Base-by-base conservation (phyloP, 2,113 vertebrate genomes). In the Corythornis vintsioides region DNA sequence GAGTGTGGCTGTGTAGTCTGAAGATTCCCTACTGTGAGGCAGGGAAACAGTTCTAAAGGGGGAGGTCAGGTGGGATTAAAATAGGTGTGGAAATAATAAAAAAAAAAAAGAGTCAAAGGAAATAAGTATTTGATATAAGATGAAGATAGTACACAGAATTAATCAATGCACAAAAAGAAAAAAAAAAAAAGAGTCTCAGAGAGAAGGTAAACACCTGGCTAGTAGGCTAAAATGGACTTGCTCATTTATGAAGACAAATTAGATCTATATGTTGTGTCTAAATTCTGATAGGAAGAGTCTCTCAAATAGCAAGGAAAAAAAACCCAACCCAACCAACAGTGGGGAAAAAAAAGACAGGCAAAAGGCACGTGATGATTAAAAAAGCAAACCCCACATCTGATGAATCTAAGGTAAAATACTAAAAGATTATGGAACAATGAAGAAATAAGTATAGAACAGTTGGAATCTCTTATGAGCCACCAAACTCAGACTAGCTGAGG, bases 311-410 rank as follows among this genome's bases (percentile, higher is more conserved):
- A 33, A 33, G 38, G 38, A 9, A 38, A 42, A 20, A 69, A 72
- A 40, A 33, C 24, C 20, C 31, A 38, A 38, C 38, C 38, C 38
- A 38, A 38, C 5, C 38, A 29, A n/a, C 9, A 70, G 19, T 45
- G 26, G 6, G 5, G 5, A 64, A 72, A 61, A 80, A 81, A 87
- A 45, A 73, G 35, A 13, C 0, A 1, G 0, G 2, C 19, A 80
- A 92, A 56, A 83, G 3, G 25, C 2, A 56, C 1, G 6, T 16
- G 7, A 48, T 33, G 72, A 80, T 38, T 76, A 20, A 75, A 93
- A 88, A 21, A 60, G 28, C 15, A 76, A 88, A 83, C 13, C 5
- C 15, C 4, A 72, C 61, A 48, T 14, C 9, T 2, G 1, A n/a
- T 35, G 9, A 77, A 66, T 63, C 47, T 59, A n/a, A 38, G 70